Evolutionary conservation across 2,113 vertebrate species (phyloP), one percentile per base, ranked within the genome.

Genomic region (Pomatorhinus ruficollis): DNA sequence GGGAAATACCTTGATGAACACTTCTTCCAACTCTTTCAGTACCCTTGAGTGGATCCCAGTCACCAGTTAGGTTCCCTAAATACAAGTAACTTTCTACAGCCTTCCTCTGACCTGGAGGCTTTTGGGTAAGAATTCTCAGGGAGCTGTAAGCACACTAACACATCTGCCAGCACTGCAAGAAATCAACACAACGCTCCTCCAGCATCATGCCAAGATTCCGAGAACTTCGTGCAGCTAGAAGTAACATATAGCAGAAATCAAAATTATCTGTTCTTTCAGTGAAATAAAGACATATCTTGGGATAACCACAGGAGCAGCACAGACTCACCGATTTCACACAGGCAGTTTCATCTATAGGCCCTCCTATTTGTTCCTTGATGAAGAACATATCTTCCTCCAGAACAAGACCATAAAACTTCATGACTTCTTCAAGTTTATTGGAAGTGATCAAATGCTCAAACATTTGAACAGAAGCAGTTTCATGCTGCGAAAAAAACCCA

Each of bases 281-380:
- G 17, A 78, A 83, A 33, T 28, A 11, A 89, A 89, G 44, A 35
- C 12, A 42, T 65, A 57, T 28, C 27, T 14, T 63, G 37, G 22
- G 61, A 60, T 40, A 81, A n/a, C 12, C 21, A 39, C 28, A 54
- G 30, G 15, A 42, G 40, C 35, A 60, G 54, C 4, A 28, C 11
- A n/a, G 66, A 98, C 97, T 97, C 80, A 98, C 97, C 52, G 11
- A 27, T 39, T 60, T 37, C 5, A n/a, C 56, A 74, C 81, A 59
- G 6, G 50, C 8, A 13, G 92, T 53, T 31, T 89, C 68, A 59
- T 92, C 79, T 63, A 80, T 50, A 21, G 99, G 99, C 69, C 99
- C 99, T 42, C 70, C 96, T 82, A 99, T 99, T 79, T 98, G 99
- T 60, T 99, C 99, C 95, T 99, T 99, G 84, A 99, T 99, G 93